Evolutionary conservation across 92 coral and sea anemone genomes (phyloP), one percentile per base, ranked within the genome.

Genomic region (Parazoanthus swiftii): DNA sequence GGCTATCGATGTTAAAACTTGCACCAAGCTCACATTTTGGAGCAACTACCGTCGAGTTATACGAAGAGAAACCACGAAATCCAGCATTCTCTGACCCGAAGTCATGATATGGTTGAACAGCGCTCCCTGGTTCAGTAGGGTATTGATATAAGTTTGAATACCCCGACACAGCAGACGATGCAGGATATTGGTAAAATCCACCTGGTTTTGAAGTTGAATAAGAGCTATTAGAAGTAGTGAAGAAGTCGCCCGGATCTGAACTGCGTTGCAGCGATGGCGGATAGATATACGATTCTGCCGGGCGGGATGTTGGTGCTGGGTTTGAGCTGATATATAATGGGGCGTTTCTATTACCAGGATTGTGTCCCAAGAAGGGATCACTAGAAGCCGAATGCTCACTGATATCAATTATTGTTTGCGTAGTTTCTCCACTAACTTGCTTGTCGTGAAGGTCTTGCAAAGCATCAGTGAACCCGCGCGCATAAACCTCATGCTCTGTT

Each of bases 371-470:
- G 88, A 97, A 94, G 9, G 98, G 99, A 86, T 97, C 99, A 8
- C 92, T 88, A 18, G 92, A 56, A 42, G 94, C 93, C 11, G 94
- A 91, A 68, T 75, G 94, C 59, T 97, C 96, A 23, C 94, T 95
- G 43, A 97, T 79, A 81, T 95, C 98, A 79, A 95, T 91, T 58
- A 97, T 90, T 25, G 91, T 72, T 70, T 72, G 87, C 23, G 88
- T 84, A 36, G 94, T 76, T n/a, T 92, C 98, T 33, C 88, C 93
- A 15, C 89, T 89, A 48, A 89, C 88, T 88, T 97, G 99, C 44
- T 94, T 91, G 85, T 97, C 99, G 86, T 97, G 99, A 54, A 97
- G 94, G 78, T 97, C 99, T 79, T 97, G 99, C 75, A 97, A 94
- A 76, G 98, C 95, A 86, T 95, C 99, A 43, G 99, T 93, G 89